These are phyloP conservation scores for Sandelia bainsii DNA, from an alignment of 2,797 vertebrate genomes.

Conservation along the genomic window DNA sequence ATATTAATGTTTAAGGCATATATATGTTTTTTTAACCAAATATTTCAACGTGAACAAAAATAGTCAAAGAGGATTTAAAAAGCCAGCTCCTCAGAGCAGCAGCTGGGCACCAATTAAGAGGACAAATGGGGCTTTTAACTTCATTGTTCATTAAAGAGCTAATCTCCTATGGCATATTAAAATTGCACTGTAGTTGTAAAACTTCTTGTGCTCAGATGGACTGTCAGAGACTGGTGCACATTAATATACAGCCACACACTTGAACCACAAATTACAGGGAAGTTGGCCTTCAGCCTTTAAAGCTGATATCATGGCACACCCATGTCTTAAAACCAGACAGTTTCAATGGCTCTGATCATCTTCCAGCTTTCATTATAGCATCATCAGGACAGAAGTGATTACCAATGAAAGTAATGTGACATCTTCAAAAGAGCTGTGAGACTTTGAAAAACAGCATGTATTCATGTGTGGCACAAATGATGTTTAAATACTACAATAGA, in stretches of 20 bases:
- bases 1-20: slow-evolving; percentile 31
- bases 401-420: slow-evolving; percentile 42
- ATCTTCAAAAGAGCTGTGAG: slow-evolving; percentile 37
- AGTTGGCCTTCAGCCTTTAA: slow-evolving; percentile 48
- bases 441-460: slow-evolving; percentile 31
- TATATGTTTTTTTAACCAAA: slow-evolving; percentile 43
- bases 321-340: slow-evolving; percentile 33
- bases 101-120: slow-evolving; percentile 44
- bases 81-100: slow-evolving; percentile 21
- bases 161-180: slow-evolving; percentile 44
- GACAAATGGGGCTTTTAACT: slow-evolving; percentile 51
- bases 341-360: slow-evolving; percentile 42
- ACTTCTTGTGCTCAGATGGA: slow-evolving; percentile 22
- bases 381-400: slow-evolving; percentile 40
- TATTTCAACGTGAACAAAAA: slow-evolving; percentile 31
- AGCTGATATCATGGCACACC: slow-evolving; percentile 34
- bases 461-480: slow-evolving; percentile 39
- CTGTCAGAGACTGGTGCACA: slow-evolving; percentile 21
- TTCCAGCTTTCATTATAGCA: slow-evolving; percentile 36
- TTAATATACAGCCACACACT: slow-evolving; percentile 1
- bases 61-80: slow-evolving; percentile 18
- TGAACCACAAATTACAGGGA: slow-evolving; percentile 32
- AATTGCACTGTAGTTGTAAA: slow-evolving; percentile 40
- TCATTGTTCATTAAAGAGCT: slow-evolving; percentile 47
- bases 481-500: slow-evolving; percentile 28